phyloP scores from a whole-genome alignment of 2,888 invertebrate species.

The Cordilura impudica region DNA sequence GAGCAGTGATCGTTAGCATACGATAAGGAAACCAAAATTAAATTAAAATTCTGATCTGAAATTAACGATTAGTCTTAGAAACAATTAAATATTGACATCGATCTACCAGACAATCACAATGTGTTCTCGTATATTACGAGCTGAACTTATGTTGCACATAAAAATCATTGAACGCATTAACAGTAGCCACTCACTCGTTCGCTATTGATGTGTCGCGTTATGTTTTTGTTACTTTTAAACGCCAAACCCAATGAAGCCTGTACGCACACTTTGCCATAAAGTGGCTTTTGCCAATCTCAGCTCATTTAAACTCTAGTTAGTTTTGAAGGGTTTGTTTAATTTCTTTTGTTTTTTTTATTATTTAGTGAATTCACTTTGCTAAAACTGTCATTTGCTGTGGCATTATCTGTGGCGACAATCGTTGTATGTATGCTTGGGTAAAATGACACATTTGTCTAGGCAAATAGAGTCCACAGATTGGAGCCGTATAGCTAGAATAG shows the following conservation, averaged over 20 bases:
- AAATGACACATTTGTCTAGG: slow-evolving; percentile 65
- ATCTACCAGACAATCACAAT: slow-evolving; percentile 52
- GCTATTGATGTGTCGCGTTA: slow-evolving; percentile 2
- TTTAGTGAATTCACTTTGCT: slow-evolving; percentile 44
- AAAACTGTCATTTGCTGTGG: slow-evolving; percentile 64
- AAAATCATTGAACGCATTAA: slow-evolving; percentile 43
- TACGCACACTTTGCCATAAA: slow-evolving; percentile 15
- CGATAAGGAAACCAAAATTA: slow-evolving; percentile 55
- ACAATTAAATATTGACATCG: slow-evolving; percentile 76
- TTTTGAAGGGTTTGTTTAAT: slow-evolving; percentile 24
- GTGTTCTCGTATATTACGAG: background rate
- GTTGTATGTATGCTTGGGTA: slow-evolving; percentile 51
- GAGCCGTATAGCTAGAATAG: slow-evolving; percentile 43
- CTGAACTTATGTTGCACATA: slow-evolving; percentile 24
- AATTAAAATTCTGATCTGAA: slow-evolving; percentile 75
- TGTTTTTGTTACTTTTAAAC: slow-evolving; percentile 27
- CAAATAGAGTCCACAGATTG: slow-evolving; percentile 56
- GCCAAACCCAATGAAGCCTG: slow-evolving; percentile 58
- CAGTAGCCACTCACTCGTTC: slow-evolving; percentile 52
- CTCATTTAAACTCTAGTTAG: background rate
- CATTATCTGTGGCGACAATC: slow-evolving; percentile 66
- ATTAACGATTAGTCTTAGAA: slow-evolving; percentile 69
- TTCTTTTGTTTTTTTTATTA: background rate
- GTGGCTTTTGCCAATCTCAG: background rate
- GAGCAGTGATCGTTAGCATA: slow-evolving; percentile 46